Evolutionary conservation across 2,888 invertebrate genomes (phyloP).

Genomic region (Dorcus parallelipipedus): DNA sequence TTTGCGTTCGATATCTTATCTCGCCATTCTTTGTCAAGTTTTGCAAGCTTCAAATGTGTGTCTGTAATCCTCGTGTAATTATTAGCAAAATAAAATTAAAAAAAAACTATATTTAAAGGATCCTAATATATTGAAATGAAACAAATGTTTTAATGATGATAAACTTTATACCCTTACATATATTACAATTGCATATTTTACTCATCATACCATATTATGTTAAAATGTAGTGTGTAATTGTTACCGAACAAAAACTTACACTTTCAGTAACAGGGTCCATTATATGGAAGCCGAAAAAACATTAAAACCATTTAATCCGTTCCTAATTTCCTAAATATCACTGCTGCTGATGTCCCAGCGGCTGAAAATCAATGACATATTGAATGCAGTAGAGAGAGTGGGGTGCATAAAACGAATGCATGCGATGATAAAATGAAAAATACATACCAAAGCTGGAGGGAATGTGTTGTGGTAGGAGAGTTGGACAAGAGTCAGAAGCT

Average conservation of each 20-base stretch:
- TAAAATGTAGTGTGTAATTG: constrained; percentile 3
- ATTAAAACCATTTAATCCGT: too few species aligned
- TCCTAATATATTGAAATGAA: not conserved
- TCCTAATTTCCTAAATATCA: too few species aligned
- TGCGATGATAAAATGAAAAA: not conserved
- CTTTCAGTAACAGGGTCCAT: not conserved
- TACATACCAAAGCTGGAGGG: constrained; percentile 21
- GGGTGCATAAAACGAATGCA: not conserved
- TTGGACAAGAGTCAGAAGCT: constrained; percentile 22
- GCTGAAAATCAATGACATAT: too few species aligned
- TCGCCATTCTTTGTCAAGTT: too few species aligned
- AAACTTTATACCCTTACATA: constrained; percentile 20
- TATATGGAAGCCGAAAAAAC: constrained; percentile 15
- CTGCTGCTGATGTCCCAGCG: too few species aligned
- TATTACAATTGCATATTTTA: constrained; percentile 12
- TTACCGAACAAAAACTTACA: too few species aligned
- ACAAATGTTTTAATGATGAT: constrained; percentile 1
- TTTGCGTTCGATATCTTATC: too few species aligned
- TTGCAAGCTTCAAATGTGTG: too few species aligned
- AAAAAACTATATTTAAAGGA: too few species aligned
- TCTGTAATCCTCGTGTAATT: too few species aligned
- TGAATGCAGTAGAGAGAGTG: too few species aligned
- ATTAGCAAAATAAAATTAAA: too few species aligned
- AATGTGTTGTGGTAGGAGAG: constrained; percentile 14
- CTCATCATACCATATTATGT: constrained; percentile 7